phyloP scores from a whole-genome alignment of 2,888 invertebrate genomes.

The Epicampocera succincta region DNA sequence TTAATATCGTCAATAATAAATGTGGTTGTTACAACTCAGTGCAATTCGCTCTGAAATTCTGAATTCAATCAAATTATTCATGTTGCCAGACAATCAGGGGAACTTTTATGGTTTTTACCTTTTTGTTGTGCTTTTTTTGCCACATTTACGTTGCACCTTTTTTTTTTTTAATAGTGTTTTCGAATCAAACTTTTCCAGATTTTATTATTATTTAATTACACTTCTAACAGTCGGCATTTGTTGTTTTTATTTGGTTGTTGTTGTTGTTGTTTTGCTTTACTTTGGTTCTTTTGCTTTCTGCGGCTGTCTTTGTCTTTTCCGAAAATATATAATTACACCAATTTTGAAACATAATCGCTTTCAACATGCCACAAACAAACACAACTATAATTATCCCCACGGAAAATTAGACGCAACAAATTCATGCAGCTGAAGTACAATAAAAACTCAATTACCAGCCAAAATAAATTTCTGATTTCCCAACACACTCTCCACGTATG shows the following conservation, averaged over 20 bases:
- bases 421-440: constrained; percentile 29
- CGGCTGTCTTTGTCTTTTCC: background rate
- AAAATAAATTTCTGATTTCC: constrained; percentile 11
- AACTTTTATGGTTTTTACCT: no score
- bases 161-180: no score
- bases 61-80: no score
- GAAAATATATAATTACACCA: constrained; percentile 49
- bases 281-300: constrained; percentile 13
- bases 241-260: no score
- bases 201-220: constrained; percentile 30
- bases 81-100: no score
- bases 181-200: background rate
- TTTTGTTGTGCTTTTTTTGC: background rate
- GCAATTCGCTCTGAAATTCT: no score
- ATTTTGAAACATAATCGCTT: constrained; percentile 58
- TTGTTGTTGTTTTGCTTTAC: constrained; percentile 7
- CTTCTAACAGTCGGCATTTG: constrained; percentile 9
- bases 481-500: background rate
- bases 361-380: constrained; percentile 57
- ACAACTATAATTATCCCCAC: constrained; percentile 22
- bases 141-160: background rate
- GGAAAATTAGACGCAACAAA: background rate
- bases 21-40: no score
- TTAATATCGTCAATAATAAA: no score
- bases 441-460: constrained; percentile 40